Conservation (phyloP, 2,797 vertebrate species). For the Numenius phaeopus region DNA sequence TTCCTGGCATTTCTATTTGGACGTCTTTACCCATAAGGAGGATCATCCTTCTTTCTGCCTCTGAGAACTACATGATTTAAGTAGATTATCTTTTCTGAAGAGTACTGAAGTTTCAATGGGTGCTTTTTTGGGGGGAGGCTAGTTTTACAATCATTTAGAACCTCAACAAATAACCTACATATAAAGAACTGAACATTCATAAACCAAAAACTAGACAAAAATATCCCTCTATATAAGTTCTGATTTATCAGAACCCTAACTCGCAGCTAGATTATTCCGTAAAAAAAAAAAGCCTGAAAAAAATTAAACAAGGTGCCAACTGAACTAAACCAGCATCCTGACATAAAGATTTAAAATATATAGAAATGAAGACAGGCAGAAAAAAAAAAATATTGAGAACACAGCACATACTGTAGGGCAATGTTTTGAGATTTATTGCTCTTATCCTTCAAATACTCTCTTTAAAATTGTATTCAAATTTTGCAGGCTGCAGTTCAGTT, state of each 20-base stretch:
- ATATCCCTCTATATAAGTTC: background rate
- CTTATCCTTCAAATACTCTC: background rate
- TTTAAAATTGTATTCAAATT: background rate
- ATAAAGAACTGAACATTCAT: background rate
- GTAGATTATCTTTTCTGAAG: background rate
- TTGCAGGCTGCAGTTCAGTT: background rate
- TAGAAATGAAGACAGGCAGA: background rate
- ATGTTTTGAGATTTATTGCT: background rate
- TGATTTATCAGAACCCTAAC: background rate
- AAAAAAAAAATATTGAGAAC: background rate
- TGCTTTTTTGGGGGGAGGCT: rapidly evolving
- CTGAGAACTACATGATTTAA: background rate
- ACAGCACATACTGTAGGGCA: background rate
- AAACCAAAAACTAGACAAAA: background rate
- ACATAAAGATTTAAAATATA: background rate
- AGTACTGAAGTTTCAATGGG: background rate
- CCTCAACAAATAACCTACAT: background rate
- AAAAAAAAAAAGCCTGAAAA: background rate
- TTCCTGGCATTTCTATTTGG: background rate
- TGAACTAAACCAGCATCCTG: background rate
- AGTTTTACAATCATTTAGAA: background rate
- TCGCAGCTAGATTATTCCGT: background rate
- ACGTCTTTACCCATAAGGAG: background rate
- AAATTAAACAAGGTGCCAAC: background rate
- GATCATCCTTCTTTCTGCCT: background rate